phyloP scores from a whole-genome alignment of 2,888 invertebrate genomes.

The Smittia sp. region DNA sequence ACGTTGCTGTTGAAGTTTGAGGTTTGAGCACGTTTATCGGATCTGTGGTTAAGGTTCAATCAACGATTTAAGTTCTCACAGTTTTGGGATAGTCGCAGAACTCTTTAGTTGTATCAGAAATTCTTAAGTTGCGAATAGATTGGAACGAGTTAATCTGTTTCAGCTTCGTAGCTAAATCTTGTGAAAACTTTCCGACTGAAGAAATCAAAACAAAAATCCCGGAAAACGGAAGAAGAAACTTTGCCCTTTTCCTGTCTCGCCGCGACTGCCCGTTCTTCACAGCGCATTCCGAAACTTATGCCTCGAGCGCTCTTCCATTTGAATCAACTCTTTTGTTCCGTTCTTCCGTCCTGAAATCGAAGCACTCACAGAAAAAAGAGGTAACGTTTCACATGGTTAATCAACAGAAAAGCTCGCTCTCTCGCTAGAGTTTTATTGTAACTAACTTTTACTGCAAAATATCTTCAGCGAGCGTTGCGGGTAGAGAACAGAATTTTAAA shows the following conservation, averaged over 20 bases:
- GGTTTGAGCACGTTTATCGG: too few species aligned
- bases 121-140: too few species aligned
- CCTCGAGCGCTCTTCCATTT: not conserved
- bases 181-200: not conserved
- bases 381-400: constrained; percentile 40
- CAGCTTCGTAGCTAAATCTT: too few species aligned
- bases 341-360: constrained; percentile 26
- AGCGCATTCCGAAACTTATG: not conserved
- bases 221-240: not conserved
- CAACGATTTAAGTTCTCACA: too few species aligned
- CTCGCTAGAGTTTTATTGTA: constrained; percentile 24
- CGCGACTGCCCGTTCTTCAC: not conserved
- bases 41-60: too few species aligned
- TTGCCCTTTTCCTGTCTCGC: constrained; percentile 8
- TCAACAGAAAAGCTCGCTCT: constrained; percentile 40
- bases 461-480: not conserved
- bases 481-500: not conserved
- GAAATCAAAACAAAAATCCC: not conserved
- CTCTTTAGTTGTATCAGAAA: too few species aligned
- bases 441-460: not conserved
- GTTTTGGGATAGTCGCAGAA: too few species aligned
- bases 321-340: not conserved
- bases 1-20: too few species aligned
- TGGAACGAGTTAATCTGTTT: too few species aligned
- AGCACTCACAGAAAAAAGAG: constrained; percentile 21